Conservation (phyloP, 2,888 invertebrate species). For the Adelognathus sp. region DNA sequence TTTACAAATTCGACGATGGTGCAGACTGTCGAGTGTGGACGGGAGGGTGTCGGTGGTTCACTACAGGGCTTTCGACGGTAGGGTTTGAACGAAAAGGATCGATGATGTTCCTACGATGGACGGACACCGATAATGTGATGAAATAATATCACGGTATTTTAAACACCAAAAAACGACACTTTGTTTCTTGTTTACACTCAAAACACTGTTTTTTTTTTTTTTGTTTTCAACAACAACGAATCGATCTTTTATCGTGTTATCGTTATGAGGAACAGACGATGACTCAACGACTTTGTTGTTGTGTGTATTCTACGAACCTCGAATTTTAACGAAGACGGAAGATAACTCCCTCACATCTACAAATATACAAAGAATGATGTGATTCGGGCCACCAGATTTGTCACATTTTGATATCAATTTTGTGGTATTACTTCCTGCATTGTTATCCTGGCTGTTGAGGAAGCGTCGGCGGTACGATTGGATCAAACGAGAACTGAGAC, state of each 20-base stretch:
- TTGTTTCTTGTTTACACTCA: background rate
- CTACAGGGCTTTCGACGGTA: too few species aligned
- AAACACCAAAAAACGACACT: background rate
- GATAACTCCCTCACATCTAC: constrained; percentile 64
- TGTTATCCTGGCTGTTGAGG: background rate
- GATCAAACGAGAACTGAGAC: too few species aligned
- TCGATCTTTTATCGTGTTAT: background rate
- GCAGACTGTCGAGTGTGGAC: constrained; percentile 6
- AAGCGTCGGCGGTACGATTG: too few species aligned
- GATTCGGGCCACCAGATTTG: constrained; percentile 37
- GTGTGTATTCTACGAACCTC: constrained; percentile 63
- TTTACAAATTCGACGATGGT: background rate
- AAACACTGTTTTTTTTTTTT: constrained; percentile 19
- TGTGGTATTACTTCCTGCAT: background rate
- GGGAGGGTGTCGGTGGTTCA: too few species aligned
- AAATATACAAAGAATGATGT: constrained; percentile 59
- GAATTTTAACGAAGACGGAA: constrained; percentile 61
- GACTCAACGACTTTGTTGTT: constrained; percentile 52
- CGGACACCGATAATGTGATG: too few species aligned
- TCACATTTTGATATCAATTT: background rate
- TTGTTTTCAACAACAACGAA: background rate
- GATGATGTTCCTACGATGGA: too few species aligned
- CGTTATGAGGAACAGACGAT: constrained; percentile 47
- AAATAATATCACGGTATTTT: too few species aligned
- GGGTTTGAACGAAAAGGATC: too few species aligned